Percentiles rank a stretch among this genome's conserved stretches.
These are phyloP conservation scores for Stictocephala bisonia DNA, from an alignment of 2,888 invertebrate species.

Conservation along the genomic window DNA sequence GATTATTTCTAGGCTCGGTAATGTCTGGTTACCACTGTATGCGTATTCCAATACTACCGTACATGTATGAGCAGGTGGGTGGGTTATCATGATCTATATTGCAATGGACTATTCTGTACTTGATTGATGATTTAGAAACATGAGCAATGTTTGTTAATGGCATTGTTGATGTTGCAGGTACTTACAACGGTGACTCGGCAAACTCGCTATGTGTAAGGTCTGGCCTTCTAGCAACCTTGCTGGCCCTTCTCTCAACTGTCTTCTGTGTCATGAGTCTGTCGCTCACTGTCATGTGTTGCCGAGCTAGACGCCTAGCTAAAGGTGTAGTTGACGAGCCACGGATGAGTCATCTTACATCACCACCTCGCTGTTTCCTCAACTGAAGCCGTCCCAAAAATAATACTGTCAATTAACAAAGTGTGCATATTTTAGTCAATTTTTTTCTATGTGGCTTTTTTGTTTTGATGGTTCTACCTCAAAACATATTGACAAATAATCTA, in stretches of 20 bases:
- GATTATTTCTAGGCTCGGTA: no score
- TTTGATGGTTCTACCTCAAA: no score
- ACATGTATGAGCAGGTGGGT: no score
- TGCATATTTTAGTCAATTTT: no score
- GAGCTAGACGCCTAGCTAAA: constrained; percentile 70
- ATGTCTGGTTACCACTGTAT: no score
- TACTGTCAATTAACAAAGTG: neutral
- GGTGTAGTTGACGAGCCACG: constrained; percentile 64
- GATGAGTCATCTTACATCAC: constrained; percentile 33
- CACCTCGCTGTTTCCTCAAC: constrained; percentile 46
- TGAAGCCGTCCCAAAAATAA: neutral
- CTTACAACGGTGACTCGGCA: constrained; percentile 64
- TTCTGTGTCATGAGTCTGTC: constrained; percentile 79
- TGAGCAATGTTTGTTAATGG: no score
- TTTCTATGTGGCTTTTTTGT: no score
- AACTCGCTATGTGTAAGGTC: constrained; percentile 73
- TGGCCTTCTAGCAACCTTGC: constrained; percentile 75
- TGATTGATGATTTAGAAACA: neutral
- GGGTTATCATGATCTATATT: no score
- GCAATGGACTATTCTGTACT: constrained; percentile 9
- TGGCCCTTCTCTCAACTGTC: constrained; percentile 75
- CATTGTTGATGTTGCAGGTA: constrained; percentile 57
- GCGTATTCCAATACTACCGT: no score
- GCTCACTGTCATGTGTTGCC: constrained; percentile 80
- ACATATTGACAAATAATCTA: no score